Base-by-base conservation (phyloP, 1,140 invertebrate species). In the Danaus melanippus region DNA sequence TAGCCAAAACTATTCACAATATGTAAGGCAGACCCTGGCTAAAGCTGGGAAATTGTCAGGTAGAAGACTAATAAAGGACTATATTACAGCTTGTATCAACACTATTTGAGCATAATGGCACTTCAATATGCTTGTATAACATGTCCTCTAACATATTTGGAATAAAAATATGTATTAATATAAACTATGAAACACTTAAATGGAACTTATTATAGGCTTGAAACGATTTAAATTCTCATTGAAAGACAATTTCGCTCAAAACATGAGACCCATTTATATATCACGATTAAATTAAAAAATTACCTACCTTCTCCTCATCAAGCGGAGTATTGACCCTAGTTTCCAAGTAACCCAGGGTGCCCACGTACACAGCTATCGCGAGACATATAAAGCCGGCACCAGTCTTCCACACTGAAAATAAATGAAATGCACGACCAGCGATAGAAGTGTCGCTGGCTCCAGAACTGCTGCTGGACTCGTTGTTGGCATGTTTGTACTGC, bases 311-410 rank as follows among this genome's bases (percentile, higher is more conserved):
- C 58, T 92, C 90, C 46, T 90, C 89, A 72, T 93, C 90, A 53
- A 94, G 92, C 0, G 95, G 96, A 3, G 95, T 97, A 71, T 95
- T 96, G 0, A 98, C 94, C 59, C 94, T 88, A 1, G 95, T 96
- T 82, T 96, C 94, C 41, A 96, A 81, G 73, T 96, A 95, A 9
- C 95, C 94, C 66, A 93, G 86, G 64, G 94, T 95, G 42, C 92
- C 92, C 61, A 95, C 92, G 76, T 92, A 93, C 5, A 89, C 89
- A 12, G 93, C 92, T 52, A 94, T 84, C 7, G 84, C 77, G 53
- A 93, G 87, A 69, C 88, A 90, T n/a, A 74, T 67, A 46, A 76
- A 80, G 10, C 89, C 87, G 42, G 89, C 69, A 21, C 74, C 58
- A 55, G 86, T 84, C 70, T 89, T 89, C 88, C 89, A 90, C 59